Conservation (phyloP, 2,797 vertebrate genomes). For the Micropoecilia bifurca region DNA sequence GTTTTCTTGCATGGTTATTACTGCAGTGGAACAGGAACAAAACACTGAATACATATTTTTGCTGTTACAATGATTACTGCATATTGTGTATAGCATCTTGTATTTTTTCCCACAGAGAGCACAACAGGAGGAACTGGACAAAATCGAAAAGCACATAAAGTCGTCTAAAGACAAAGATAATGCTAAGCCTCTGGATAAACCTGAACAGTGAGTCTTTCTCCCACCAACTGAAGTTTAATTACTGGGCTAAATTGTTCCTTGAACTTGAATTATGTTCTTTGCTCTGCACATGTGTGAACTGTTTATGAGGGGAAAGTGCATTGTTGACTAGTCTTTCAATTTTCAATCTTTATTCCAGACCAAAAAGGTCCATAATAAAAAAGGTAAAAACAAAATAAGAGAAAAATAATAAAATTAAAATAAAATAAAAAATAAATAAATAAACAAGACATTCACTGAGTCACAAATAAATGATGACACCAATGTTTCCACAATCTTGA, state of each 20-base stretch:
- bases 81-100: constrained; percentile 4
- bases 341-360: no score
- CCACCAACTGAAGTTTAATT: background rate
- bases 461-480: no score
- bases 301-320: background rate
- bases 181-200: constrained; percentile 93
- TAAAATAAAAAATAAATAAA: no score
- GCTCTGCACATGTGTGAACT: background rate
- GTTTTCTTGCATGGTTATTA: background rate
- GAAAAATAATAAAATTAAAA: no score
- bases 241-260: background rate
- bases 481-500: no score
- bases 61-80: background rate
- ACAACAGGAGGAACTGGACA: constrained; percentile 94
- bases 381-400: no score
- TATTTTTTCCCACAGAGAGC: constrained; percentile 85
- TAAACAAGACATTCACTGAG: no score
- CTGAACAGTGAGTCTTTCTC: constrained; percentile 91
- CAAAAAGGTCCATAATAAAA: no score
- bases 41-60: background rate
- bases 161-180: constrained; percentile 92
- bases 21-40: background rate
- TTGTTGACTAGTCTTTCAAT: background rate
- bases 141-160: constrained; percentile 95
- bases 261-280: background rate